Evolutionary conservation across 1,140 invertebrate genomes (phyloP).

Genomic region (Belonocnema kinseyi): DNA sequence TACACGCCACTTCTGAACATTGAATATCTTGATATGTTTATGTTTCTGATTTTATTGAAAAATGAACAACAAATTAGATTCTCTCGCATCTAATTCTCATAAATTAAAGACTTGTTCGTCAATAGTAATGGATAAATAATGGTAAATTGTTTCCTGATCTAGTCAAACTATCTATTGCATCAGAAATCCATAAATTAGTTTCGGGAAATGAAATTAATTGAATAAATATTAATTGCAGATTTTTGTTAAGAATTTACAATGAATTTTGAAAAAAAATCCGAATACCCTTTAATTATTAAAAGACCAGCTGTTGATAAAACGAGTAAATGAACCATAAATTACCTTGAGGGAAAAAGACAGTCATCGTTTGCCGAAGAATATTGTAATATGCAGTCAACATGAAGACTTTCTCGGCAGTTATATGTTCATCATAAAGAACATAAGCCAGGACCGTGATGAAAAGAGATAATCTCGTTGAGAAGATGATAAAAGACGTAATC

Average conservation of each 20-base stretch:
- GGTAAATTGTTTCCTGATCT: too few species aligned
- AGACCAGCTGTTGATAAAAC: too few species aligned
- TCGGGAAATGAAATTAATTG: neutral
- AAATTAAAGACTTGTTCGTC: too few species aligned
- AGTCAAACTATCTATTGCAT: neutral
- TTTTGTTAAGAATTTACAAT: neutral
- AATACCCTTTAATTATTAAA: too few species aligned
- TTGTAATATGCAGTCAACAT: constrained; percentile 85
- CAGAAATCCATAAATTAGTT: constrained; percentile 13
- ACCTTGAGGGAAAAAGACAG: constrained; percentile 84
- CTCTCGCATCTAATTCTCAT: too few species aligned
- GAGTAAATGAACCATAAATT: constrained; percentile 57
- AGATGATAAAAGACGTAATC: constrained; percentile 81
- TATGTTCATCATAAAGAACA: constrained; percentile 78
- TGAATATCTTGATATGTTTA: too few species aligned
- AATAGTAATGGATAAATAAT: too few species aligned
- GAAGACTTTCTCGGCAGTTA: constrained; percentile 87
- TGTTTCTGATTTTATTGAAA: too few species aligned
- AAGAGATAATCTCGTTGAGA: constrained; percentile 86
- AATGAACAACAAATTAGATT: too few species aligned
- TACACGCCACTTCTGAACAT: too few species aligned
- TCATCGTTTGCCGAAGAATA: constrained; percentile 83
- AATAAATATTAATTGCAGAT: neutral
- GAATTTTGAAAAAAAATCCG: neutral
- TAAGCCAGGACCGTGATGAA: constrained; percentile 88